Percentiles rank a stretch among this genome's conserved stretches.
phyloP scores from a whole-genome alignment of 2,797 vertebrate species.

The Arctocebus calabarensis region DNA sequence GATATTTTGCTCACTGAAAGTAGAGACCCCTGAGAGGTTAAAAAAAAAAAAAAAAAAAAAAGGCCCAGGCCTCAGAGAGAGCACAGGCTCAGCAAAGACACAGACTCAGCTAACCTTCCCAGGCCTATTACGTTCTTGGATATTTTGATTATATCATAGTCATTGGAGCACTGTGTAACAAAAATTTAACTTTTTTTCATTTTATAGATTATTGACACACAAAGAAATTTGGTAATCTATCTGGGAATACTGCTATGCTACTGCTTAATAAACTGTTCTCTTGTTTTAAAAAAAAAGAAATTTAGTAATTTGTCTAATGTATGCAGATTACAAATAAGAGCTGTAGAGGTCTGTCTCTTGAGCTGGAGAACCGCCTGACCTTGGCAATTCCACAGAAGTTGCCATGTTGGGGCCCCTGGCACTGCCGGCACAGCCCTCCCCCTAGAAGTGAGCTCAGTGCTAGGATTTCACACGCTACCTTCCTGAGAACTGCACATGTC shows the following conservation, averaged over 20 bases:
- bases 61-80: not conserved
- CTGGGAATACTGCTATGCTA: too few relatives aligned
- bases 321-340: not conserved
- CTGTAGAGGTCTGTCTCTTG: not conserved
- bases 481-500: not conserved
- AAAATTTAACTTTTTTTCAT: constrained; percentile 31
- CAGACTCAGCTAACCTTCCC: not conserved
- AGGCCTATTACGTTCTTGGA: not conserved
- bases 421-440: not conserved
- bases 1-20: not conserved
- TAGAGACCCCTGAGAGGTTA: not conserved
- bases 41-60: not conserved
- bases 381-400: not conserved
- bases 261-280: too few relatives aligned
- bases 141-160: not conserved
- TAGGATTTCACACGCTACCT: not conserved
- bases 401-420: not conserved
- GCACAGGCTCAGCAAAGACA: not conserved
- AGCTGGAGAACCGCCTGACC: not conserved
- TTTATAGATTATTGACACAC: not conserved
- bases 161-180: not conserved
- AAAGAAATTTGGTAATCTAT: not conserved
- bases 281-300: too few relatives aligned
- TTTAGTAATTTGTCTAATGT: not conserved
- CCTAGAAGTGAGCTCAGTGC: not conserved